Evolutionary conservation across 2,113 vertebrate genomes (phyloP).

Genomic region (Melospiza melodia): DNA sequence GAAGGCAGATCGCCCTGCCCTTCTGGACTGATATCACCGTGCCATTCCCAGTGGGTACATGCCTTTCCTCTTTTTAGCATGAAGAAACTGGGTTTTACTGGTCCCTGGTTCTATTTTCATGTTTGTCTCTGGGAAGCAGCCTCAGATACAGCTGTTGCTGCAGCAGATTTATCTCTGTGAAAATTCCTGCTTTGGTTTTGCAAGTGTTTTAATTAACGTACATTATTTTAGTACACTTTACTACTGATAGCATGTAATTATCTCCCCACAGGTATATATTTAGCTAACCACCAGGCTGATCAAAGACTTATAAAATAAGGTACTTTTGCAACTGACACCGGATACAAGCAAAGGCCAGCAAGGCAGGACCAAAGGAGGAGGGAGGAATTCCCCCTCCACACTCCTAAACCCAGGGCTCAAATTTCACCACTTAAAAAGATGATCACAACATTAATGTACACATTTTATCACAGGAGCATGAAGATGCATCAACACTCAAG

Average conservation of each 20-base stretch:
- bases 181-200: constrained; percentile 46
- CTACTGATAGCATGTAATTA: constrained; percentile 62
- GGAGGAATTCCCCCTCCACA: neutral
- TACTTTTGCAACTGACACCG: neutral
- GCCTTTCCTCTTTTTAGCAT: neutral
- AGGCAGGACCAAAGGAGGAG: neutral
- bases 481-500: neutral
- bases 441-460: neutral
- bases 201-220: constrained; percentile 47
- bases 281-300: constrained; percentile 50
- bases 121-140: neutral
- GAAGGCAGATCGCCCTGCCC: neutral
- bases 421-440: neutral
- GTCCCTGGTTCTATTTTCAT: neutral
- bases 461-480: neutral
- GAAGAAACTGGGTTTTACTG: neutral
- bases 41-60: neutral
- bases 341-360: neutral
- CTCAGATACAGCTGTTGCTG: neutral
- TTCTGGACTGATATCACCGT: neutral
- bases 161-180: neutral
- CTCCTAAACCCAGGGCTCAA: neutral
- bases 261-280: constrained; percentile 62
- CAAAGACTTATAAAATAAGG: constrained; percentile 29
- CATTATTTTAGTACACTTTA: constrained; percentile 59